phyloP scores from a whole-genome alignment of 2,888 invertebrate species.

The Acleris holmiana region DNA sequence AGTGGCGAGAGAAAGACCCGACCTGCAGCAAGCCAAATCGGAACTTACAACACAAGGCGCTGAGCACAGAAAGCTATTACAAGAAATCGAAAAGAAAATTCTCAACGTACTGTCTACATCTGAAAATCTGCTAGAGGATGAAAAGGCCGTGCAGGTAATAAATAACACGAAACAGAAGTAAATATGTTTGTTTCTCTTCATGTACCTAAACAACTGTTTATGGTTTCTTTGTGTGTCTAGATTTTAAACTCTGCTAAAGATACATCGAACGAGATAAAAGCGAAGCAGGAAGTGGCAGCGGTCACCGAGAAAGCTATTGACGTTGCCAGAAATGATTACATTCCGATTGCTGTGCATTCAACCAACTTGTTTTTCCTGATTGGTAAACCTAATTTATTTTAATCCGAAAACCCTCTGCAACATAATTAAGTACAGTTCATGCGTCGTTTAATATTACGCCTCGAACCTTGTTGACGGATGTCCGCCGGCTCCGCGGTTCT shows the following conservation, averaged over 20 bases:
- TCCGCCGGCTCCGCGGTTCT: no score
- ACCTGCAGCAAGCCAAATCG: conserved; percentile 95
- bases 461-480: no score
- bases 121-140: conserved; percentile 90
- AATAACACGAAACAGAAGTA: no score
- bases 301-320: conserved; percentile 96
- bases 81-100: conserved; percentile 96
- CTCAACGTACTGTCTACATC: conserved; percentile 84
- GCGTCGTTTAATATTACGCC: no score
- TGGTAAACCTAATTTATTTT: conserved; percentile 73
- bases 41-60: conserved; percentile 94
- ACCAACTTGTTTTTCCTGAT: conserved; percentile 96
- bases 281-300: conserved; percentile 95
- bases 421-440: not conserved
- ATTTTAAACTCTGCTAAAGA: conserved; percentile 95
- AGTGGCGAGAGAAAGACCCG: conserved; percentile 95
- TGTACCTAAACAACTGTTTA: not conserved
- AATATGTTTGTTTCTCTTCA: no score
- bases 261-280: conserved; percentile 94
- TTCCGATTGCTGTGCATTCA: conserved; percentile 94
- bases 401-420: no score
- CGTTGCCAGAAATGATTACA: conserved; percentile 92
- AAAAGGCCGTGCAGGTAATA: conserved; percentile 90
- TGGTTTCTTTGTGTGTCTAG: conserved; percentile 55
- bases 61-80: conserved; percentile 90